Evolutionary conservation across 2,888 invertebrate species (phyloP), one percentile per base, ranked within the genome.

Genomic region (Dascillus cervinus): DNA sequence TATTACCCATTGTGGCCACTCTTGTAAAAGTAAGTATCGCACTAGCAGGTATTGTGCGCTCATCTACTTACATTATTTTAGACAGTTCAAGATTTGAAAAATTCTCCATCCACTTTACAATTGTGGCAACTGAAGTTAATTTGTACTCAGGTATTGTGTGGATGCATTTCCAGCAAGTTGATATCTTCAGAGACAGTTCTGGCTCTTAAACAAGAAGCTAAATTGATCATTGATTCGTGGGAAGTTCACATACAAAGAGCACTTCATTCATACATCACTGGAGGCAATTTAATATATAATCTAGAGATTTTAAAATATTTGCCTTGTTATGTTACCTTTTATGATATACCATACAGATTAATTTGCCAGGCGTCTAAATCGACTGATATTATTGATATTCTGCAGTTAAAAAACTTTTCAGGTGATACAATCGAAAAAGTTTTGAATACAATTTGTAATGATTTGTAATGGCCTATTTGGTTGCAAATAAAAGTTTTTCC

Each of bases 111-210:
- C 2, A 60, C 71, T 0, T 65, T 71, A 50, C 73, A 80, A 50
- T 66, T 82, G 11, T 86, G 85, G 85, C 86, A 88, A 58, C 70
- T 85, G 24, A 86, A 84, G 55, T 0, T 66, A 77, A 3, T 71
- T 4, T 43, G 73, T 2, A 70, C 76, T 0, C 79, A 78, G 45
- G 67, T 73, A 3, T 46, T 66, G 19, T 39, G 42, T 3, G 38
- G 27, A 17, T 32, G 10, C 17, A 39, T 47, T 50, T 58, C 70
- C 44, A 57, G 25, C 67, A 72, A 41, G 69, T 54, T 80, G 4
- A 64, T 81, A 11, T 72, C 75, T 2, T 62, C 68, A 31, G 80
- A 82, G 48, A 71, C 73, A 52, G 69, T 78, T 2, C 49, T 78
- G 1, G 70, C 80, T 0, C 68, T 81, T 23, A 70, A 74, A 34